Conservation (phyloP, 2,113 vertebrate species). For the sheep (Ovis aries) region DNA sequence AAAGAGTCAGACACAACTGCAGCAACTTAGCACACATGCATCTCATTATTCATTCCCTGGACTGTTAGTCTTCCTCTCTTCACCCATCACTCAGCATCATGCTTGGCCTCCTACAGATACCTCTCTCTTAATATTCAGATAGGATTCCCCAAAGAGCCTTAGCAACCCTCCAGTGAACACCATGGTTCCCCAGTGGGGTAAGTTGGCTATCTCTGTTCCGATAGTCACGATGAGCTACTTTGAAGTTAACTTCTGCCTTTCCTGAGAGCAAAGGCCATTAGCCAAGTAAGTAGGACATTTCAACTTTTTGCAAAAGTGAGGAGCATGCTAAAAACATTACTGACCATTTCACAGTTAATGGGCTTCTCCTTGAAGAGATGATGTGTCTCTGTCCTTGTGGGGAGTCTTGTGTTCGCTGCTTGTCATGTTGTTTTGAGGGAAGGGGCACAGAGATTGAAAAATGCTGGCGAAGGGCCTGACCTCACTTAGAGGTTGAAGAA, state of each 20-base stretch:
- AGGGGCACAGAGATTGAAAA: conserved; percentile 41
- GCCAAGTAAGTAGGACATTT: conserved; percentile 8
- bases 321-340: not conserved
- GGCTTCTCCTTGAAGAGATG: conserved; percentile 37
- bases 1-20: not conserved
- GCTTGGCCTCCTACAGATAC: too few species aligned
- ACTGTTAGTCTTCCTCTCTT: not conserved
- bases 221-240: not conserved
- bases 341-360: conserved; percentile 59
- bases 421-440: conserved; percentile 45
- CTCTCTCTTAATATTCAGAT: not conserved
- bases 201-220: not conserved
- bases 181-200: not conserved
- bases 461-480: conserved; percentile 1
- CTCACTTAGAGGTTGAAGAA: conserved; percentile 21
- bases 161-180: not conserved
- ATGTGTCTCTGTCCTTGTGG: not conserved
- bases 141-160: not conserved
- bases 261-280: conserved; percentile 14
- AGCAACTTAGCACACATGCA: not conserved
- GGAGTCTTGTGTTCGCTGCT: not conserved
- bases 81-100: not conserved
- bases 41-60: not conserved
- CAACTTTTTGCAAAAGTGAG: conserved; percentile 27
- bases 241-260: not conserved